Evolutionary conservation across 2,113 vertebrate species (phyloP).

Genomic region (Labeo catla): DNA sequence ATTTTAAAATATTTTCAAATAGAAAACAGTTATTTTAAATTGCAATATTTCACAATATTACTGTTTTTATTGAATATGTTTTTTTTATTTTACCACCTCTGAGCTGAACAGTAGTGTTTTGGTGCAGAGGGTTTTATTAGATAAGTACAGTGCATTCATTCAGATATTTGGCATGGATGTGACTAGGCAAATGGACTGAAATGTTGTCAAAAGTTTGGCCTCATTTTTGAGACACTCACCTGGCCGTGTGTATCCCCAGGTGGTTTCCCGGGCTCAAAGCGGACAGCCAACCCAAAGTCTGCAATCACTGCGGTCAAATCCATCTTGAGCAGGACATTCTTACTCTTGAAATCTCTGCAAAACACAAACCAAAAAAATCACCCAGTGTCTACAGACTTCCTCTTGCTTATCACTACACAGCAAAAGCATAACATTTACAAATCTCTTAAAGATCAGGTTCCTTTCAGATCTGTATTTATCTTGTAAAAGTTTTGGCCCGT

Average conservation of each 20-base stretch:
- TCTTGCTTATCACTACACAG: neutral
- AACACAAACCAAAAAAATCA: constrained; percentile 40
- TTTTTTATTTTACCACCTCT: neutral
- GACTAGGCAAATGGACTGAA: neutral
- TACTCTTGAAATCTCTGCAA: constrained; percentile 97
- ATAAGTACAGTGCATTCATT: too few relatives aligned
- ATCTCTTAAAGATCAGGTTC: neutral
- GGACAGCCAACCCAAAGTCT: constrained; percentile 95
- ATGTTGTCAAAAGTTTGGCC: neutral
- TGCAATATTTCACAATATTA: neutral
- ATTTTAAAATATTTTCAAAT: neutral
- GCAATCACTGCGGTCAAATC: constrained; percentile 92
- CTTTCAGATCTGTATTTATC: neutral
- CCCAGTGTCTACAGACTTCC: neutral
- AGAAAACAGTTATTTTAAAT: neutral
- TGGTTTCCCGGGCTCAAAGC: constrained; percentile 97
- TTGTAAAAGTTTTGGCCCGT: neutral
- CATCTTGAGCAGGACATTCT: constrained; percentile 94
- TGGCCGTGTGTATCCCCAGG: constrained; percentile 97
- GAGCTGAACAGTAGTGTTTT: neutral
- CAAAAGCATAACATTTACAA: neutral
- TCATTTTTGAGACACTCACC: constrained; percentile 72
- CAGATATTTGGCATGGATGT: neutral
- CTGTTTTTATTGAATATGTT: neutral
- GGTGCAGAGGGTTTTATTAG: neutral